Conservation (phyloP, 2,888 invertebrate genomes). For the Lithodes maja region DNA sequence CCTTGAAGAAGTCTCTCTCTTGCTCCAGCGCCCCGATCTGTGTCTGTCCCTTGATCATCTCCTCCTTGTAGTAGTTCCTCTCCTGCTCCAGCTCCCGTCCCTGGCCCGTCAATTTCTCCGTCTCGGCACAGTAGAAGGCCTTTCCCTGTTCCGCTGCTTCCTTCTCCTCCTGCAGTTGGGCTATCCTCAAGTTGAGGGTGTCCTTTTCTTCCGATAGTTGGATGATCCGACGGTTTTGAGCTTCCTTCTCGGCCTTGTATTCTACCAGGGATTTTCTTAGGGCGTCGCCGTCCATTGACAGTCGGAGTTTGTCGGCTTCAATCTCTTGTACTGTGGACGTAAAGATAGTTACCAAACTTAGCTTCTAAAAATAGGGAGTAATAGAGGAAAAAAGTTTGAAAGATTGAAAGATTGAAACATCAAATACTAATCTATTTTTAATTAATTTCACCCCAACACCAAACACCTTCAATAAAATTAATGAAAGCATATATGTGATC, state of each 20-base stretch:
- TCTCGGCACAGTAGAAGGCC: slow-evolving; percentile 50
- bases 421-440: too few relatives aligned
- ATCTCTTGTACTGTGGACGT: slow-evolving; percentile 44
- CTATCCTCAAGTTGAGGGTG: slow-evolving; percentile 29
- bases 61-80: slow-evolving; percentile 55
- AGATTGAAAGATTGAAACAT: too few relatives aligned
- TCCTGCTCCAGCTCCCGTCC: slow-evolving; percentile 59
- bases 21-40: slow-evolving; percentile 35
- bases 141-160: slow-evolving; percentile 51
- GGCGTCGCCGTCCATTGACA: slow-evolving; percentile 45
- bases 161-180: slow-evolving; percentile 47
- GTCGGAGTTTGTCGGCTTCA: slow-evolving; percentile 49
- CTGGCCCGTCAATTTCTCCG: slow-evolving; percentile 36
- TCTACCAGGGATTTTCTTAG: slow-evolving; percentile 41
- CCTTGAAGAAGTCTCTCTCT: slow-evolving; percentile 55
- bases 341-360: not conserved
- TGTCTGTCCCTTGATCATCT: slow-evolving; percentile 35
- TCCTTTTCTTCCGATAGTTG: slow-evolving; percentile 6
- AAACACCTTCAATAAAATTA: too few relatives aligned
- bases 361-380: too few relatives aligned
- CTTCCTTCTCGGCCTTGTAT: slow-evolving; percentile 38
- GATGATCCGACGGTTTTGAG: not conserved
- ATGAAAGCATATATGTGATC: too few relatives aligned
- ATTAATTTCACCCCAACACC: too few relatives aligned
- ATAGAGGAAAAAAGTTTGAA: too few relatives aligned